Base-by-base conservation (phyloP, 2,113 vertebrate genomes). In the Dunckerocampus dactyliophorus region DNA sequence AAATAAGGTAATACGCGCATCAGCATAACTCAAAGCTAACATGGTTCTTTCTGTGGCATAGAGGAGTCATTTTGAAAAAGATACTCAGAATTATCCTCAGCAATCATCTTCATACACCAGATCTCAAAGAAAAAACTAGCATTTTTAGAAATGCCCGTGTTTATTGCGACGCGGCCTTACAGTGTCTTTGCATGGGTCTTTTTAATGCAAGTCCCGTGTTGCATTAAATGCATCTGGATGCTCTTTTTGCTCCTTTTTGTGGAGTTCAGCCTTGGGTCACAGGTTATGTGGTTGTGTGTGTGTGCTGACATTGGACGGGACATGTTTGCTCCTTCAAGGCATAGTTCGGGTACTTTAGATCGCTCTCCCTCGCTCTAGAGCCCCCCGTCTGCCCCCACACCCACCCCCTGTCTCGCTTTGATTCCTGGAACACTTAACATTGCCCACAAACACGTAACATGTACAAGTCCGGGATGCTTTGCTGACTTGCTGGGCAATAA, bases 341-440 rank as follows among this genome's bases (percentile, higher is more conserved):
- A 4, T 62, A 67, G 65, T 86, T 77, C 69, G 81, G 69, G 58
- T 72, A 72, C 63, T 76, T 67, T 75, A 61, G 75, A 77, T 62
- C 71, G 57, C 77, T 71, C 65, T 75, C 71, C n/a, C n/a, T n/a
- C n/a, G n/a, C n/a, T n/a, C n/a, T n/a, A n/a, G n/a, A n/a, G n/a
- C n/a, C n/a, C n/a, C n/a, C n/a, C n/a, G n/a, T n/a, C n/a, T n/a
- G n/a, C n/a, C n/a, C n/a, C n/a, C n/a, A n/a, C n/a, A n/a, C n/a
- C n/a, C n/a, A n/a, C n/a, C n/a, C n/a, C n/a, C n/a, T n/a, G 69
- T 82, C 83, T 81, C 50, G 81, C 72, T 81, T 79, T 74, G 73
- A 82, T 86, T 88, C 87, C 83, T 81, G 87, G 82, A 88, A 88
- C 85, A 76, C 66, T 78, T 81, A 86, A 82, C 52, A 17, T 58